Evolutionary conservation across 2,888 invertebrate species (phyloP).

Genomic region (Eupithecia abbreviata): DNA sequence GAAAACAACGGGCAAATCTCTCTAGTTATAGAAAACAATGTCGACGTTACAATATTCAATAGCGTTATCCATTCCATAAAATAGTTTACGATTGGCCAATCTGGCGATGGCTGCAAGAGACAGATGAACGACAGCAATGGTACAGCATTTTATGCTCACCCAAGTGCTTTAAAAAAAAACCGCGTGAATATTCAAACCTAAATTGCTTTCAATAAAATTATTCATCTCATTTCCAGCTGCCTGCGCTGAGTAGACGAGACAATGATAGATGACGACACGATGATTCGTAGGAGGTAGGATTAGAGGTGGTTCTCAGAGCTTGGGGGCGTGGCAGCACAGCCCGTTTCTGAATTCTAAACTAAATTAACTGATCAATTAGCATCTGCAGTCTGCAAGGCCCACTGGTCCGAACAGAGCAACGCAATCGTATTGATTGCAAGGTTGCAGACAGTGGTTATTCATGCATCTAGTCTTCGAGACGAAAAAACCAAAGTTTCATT

Average conservation of each 20-base stretch:
- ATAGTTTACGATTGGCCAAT: neutral
- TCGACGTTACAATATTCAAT: neutral
- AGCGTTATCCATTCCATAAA: neutral
- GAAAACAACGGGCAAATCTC: neutral
- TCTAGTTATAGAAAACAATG: neutral
- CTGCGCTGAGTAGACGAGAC: neutral
- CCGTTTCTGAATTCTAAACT: neutral
- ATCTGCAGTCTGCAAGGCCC: slow-evolving; percentile 1
- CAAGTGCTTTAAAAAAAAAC: neutral
- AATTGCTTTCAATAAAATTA: neutral
- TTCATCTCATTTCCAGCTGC: neutral
- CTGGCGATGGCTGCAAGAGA: neutral
- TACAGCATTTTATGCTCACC: neutral
- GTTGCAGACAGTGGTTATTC: neutral
- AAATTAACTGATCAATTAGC: neutral
- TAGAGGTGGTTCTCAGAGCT: neutral
- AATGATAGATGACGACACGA: neutral
- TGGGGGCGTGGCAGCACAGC: neutral
- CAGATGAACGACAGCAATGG: neutral
- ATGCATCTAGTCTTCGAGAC: neutral
- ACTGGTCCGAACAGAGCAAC: neutral
- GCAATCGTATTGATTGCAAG: neutral
- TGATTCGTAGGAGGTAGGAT: neutral
- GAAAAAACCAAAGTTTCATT: neutral
- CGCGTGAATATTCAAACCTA: neutral